Evolutionary conservation across 30 jellyfish, hydroid and myxozoan genomes (phyloP).

Genomic region (Pelagia noctiluca): DNA sequence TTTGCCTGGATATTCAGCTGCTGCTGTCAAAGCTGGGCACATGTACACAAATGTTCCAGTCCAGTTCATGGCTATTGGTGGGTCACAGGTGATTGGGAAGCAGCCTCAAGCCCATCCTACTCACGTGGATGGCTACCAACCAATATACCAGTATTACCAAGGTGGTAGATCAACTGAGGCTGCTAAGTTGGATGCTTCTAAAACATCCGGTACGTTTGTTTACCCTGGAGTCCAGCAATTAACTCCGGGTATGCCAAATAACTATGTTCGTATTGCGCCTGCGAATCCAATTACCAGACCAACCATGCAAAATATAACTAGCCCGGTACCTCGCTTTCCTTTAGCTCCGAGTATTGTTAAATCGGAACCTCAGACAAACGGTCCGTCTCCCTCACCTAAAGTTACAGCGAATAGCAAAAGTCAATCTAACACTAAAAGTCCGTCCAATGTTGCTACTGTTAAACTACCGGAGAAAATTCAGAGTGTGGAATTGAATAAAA

Average conservation of each 20-base stretch:
- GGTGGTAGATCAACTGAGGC: conserved; percentile 58
- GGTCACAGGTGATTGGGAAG: conserved; percentile 68
- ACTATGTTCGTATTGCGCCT: conserved; percentile 93
- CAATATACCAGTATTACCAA: conserved; percentile 54
- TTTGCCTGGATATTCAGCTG: conserved; percentile 49
- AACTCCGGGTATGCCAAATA: conserved; percentile 48
- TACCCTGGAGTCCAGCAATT: conserved; percentile 61
- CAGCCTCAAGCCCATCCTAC: conserved; percentile 54
- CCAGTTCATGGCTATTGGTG: conserved; percentile 72
- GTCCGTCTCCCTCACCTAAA: neutral
- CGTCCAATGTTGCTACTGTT: too few species aligned
- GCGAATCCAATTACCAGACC: conserved; percentile 51
- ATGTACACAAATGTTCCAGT: conserved; percentile 67
- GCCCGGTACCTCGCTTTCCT: conserved; percentile 4
- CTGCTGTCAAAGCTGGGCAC: conserved; percentile 39
- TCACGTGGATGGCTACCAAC: conserved; percentile 40
- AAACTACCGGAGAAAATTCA: neutral
- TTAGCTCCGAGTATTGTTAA: conserved; percentile 5
- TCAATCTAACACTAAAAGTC: too few species aligned
- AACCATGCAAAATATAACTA: conserved; percentile 31
- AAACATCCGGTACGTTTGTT: conserved; percentile 49
- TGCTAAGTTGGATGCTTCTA: conserved; percentile 18
- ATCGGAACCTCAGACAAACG: conserved; percentile 1
- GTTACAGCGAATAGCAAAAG: too few species aligned
- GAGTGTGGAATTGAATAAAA: neutral